Evolutionary conservation across 1,140 invertebrate species (phyloP), one percentile per base, ranked within the genome.

Genomic region (Trichonephila clavipes): DNA sequence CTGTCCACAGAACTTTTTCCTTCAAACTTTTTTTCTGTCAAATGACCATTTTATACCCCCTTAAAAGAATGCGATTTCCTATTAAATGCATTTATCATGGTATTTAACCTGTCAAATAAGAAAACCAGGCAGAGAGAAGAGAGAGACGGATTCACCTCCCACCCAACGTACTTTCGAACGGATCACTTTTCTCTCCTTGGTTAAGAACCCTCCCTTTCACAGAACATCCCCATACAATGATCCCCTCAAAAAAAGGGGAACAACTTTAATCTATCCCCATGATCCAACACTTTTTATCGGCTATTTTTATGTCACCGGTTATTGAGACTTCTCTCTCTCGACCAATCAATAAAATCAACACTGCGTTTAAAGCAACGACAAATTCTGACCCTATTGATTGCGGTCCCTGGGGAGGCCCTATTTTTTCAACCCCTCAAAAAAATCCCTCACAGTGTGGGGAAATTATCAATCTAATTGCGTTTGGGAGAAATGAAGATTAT

Each of bases 281-380:
- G 21, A 19, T 64, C 18, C 62, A 64, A 64, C 62, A 64, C 69
- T 12, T 72, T 72, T 72, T 72, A 72, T 72, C 69, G 69, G 69
- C 69, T 24, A 34, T 72, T 72, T 72, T 72, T 72, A 72, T 24
- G 69, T 28, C 24, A 72, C 69, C n/a, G 14, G 69, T 72, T 34
- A 72, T 72, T 72, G 14, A 28, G 28, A 66, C n/a, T 51, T 66
- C 21, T n/a, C 64, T 72, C 69, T 16, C 3, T 10, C 24, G 12
- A 16, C 69, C 69, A 72, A 72, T 72, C 69, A 34, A 72, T 72
- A 72, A 72, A 72, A 72, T 72, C 69, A 72, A 72, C 69, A 72
- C 69, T 72, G 69, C 69, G 69, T 72, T 72, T 72, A 72, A 72
- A 72, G 69, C 69, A 24, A 24, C 2, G 64, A 28, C 24, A 8